These are phyloP conservation scores for Allophyes oxyacanthae DNA, from an alignment of 2,888 invertebrate genomes.

Conservation along the genomic window DNA sequence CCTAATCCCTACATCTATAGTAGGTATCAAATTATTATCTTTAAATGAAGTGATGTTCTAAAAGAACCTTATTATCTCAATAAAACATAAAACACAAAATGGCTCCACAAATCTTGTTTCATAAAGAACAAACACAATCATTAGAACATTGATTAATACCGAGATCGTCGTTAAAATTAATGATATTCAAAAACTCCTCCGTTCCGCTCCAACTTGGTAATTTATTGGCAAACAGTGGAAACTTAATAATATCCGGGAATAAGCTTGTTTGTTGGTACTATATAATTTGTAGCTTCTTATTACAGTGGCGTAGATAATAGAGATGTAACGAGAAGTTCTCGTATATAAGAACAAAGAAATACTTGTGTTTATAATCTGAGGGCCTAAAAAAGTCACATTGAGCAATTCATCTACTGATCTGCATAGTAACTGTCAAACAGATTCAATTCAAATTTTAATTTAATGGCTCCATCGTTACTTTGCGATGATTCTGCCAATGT, in stretches of 20 bases:
- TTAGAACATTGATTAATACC: slow-evolving; percentile 62
- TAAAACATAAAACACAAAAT: background rate
- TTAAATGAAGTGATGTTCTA: too few species aligned
- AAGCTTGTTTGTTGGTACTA: slow-evolving; percentile 42
- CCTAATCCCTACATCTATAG: too few species aligned
- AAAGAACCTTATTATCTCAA: too few species aligned
- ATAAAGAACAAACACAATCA: slow-evolving; percentile 37
- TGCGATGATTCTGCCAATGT: too few species aligned
- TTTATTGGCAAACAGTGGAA: slow-evolving; percentile 71
- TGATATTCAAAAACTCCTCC: slow-evolving; percentile 73
- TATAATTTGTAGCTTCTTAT: slow-evolving; percentile 49
- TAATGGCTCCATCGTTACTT: too few species aligned
- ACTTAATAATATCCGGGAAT: slow-evolving; percentile 63
- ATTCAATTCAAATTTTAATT: too few species aligned
- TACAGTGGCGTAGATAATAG: slow-evolving; percentile 9
- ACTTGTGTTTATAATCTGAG: too few species aligned
- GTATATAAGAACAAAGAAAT: too few species aligned
- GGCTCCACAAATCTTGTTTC: slow-evolving; percentile 3
- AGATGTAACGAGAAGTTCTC: slow-evolving; percentile 11
- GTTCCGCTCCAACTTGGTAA: slow-evolving; percentile 66
- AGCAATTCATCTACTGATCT: too few species aligned
- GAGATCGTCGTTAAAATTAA: slow-evolving; percentile 72
- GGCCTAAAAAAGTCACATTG: too few species aligned
- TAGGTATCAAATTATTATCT: too few species aligned
- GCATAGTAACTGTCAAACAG: too few species aligned